Conservation (phyloP, 2,888 invertebrate species). For the Chrysolina haemoptera region DNA sequence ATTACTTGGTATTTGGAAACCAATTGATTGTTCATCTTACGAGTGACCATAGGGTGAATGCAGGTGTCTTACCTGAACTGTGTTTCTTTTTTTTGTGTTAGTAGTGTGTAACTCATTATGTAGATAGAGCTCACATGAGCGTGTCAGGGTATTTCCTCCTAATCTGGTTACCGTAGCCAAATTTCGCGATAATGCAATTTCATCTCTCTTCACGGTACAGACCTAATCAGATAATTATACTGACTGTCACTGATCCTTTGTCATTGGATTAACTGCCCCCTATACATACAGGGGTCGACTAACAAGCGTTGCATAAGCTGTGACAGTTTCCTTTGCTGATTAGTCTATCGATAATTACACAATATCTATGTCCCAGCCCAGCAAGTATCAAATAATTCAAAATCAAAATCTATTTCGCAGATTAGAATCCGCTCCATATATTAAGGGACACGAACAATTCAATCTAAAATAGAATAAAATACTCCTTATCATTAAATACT, state of each 20-base stretch:
- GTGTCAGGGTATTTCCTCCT: background rate
- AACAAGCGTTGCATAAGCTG: slow-evolving; percentile 9
- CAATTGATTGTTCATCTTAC: too few relatives aligned
- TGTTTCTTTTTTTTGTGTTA: background rate
- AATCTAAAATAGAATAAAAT: too few relatives aligned
- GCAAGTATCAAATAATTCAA: background rate
- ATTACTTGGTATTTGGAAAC: too few relatives aligned
- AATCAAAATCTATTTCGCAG: too few relatives aligned
- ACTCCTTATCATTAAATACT: too few relatives aligned
- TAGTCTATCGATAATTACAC: slow-evolving; percentile 6
- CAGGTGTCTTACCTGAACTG: background rate
- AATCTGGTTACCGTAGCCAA: slow-evolving; percentile 11
- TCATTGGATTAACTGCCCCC: slow-evolving; percentile 26
- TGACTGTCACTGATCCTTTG: slow-evolving; percentile 22
- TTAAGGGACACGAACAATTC: too few relatives aligned
- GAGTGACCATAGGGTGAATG: too few relatives aligned
- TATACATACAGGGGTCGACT: slow-evolving; percentile 6
- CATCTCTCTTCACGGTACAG: background rate
- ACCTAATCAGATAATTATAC: slow-evolving; percentile 28
- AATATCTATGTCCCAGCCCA: background rate
- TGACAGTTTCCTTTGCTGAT: slow-evolving; percentile 14
- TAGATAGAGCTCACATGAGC: background rate
- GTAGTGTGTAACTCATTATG: background rate
- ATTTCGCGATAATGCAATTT: slow-evolving; percentile 18
- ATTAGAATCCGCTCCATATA: too few relatives aligned